Evolutionary conservation across 1,140 invertebrate species (phyloP).

Genomic region (Papilio polyxenes): DNA sequence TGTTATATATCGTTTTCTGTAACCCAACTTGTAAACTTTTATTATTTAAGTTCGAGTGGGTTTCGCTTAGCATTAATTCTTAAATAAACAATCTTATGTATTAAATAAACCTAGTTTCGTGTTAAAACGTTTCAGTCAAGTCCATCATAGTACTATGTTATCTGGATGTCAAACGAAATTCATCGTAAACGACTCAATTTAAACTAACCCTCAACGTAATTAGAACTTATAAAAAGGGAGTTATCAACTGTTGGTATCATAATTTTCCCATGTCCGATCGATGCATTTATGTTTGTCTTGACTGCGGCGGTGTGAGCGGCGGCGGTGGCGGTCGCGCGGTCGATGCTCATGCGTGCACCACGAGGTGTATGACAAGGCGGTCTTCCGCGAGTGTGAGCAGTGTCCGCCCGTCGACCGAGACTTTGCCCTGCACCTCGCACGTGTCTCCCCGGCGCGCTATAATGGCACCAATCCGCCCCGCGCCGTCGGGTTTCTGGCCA

Average conservation of each 20-base stretch:
- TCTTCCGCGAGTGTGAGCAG: conserved; percentile 51
- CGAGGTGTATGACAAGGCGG: conserved; percentile 49
- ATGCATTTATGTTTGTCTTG: conserved; percentile 45
- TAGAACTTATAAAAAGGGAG: not conserved
- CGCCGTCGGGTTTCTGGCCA: conserved; percentile 93
- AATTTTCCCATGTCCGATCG: conserved; percentile 42
- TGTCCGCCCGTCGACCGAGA: conserved; percentile 43
- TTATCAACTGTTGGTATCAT: conserved; percentile 30
- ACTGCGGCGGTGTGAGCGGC: conserved; percentile 49
- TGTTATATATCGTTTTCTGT: conserved; percentile 12
- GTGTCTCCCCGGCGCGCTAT: conserved; percentile 78
- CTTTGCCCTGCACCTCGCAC: conserved; percentile 49
- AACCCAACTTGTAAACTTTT: conserved; percentile 36
- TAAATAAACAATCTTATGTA: not conserved
- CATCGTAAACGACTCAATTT: not conserved
- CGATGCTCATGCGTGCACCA: conserved; percentile 54
- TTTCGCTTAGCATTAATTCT: not conserved
- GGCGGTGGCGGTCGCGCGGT: conserved; percentile 47
- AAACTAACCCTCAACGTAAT: not conserved
- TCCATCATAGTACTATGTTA: not conserved
- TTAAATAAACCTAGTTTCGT: not conserved
- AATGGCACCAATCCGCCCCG: conserved; percentile 91
- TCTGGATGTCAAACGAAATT: not conserved
- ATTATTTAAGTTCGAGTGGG: conserved; percentile 32
- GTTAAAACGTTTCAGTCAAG: conserved; percentile 4